Evolutionary conservation across 2,888 invertebrate species (phyloP).

Genomic region (Gari tellinella): DNA sequence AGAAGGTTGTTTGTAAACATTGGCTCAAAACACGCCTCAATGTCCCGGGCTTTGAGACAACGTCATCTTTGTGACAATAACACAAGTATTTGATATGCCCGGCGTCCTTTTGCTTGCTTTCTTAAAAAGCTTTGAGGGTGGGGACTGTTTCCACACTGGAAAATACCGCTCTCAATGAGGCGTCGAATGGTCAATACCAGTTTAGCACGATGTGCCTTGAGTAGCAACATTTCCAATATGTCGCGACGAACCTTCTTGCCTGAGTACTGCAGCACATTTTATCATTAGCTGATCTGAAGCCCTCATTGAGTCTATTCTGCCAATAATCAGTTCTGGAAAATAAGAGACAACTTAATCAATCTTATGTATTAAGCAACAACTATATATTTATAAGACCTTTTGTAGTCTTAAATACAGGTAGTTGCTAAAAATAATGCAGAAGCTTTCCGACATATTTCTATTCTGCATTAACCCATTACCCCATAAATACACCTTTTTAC

Average conservation of each 20-base stretch:
- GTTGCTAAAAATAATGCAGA: too few relatives aligned
- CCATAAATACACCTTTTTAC: too few relatives aligned
- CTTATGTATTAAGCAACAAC: too few relatives aligned
- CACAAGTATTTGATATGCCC: constrained; percentile 44
- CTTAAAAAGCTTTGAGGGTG: constrained; percentile 1
- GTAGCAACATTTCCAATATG: constrained; percentile 67
- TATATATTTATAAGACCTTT: too few relatives aligned
- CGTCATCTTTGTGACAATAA: constrained; percentile 51
- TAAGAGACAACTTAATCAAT: too few relatives aligned
- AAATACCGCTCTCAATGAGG: constrained; percentile 67
- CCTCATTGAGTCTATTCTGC: constrained; percentile 76
- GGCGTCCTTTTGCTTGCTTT: constrained; percentile 14
- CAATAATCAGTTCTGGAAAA: constrained; percentile 71
- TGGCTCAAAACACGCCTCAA: constrained; percentile 36
- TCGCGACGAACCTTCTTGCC: constrained; percentile 67
- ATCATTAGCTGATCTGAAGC: constrained; percentile 77
- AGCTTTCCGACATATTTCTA: too few relatives aligned
- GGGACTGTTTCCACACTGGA: constrained; percentile 65
- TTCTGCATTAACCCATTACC: too few relatives aligned
- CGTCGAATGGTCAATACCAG: constrained; percentile 57
- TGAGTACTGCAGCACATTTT: constrained; percentile 77
- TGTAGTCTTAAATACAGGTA: too few relatives aligned
- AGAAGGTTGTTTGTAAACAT: constrained; percentile 70
- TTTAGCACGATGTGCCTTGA: constrained; percentile 65
- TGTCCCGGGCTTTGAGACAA: constrained; percentile 22